These are phyloP conservation scores for Talpa occidentalis DNA, from an alignment of 2,113 vertebrate genomes.

Conservation along the genomic window DNA sequence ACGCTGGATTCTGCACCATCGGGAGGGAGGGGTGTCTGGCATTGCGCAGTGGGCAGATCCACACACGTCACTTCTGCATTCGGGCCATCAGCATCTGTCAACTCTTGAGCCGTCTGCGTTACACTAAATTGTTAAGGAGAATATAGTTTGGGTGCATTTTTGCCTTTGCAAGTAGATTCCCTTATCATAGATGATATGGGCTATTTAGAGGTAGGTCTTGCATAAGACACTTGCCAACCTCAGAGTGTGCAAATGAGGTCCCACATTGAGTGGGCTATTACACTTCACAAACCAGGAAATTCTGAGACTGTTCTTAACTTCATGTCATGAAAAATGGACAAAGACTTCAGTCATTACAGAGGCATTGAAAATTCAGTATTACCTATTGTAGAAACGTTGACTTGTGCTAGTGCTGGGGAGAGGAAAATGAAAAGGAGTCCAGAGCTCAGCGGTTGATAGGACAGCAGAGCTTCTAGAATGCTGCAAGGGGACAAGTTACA, in stretches of 20 bases:
- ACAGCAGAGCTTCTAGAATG: neutral
- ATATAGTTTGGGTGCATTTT: neutral
- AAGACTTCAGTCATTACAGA: neutral
- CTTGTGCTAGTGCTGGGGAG: neutral
- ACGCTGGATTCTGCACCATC: neutral
- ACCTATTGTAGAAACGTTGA: neutral
- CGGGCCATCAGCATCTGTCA: neutral
- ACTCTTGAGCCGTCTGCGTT: neutral
- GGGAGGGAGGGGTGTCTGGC: rapidly evolving
- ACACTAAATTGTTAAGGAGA: neutral
- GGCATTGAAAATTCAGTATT: neutral
- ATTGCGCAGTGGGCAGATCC: no score
- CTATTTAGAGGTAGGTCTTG: neutral
- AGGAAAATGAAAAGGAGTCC: neutral
- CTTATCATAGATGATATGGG: neutral
- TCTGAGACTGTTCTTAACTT: neutral
- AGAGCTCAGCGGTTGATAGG: neutral
- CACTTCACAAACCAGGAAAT: neutral
- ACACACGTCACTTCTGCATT: neutral
- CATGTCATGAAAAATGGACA: neutral
- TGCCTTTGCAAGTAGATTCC: neutral
- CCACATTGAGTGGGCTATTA: neutral
- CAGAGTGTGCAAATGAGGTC: no score
- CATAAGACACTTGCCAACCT: neutral
- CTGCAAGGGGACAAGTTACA: no score